These are phyloP conservation scores for Cossypha niveicapilla DNA, from an alignment of 2,797 vertebrate genomes.

Conservation along the genomic window DNA sequence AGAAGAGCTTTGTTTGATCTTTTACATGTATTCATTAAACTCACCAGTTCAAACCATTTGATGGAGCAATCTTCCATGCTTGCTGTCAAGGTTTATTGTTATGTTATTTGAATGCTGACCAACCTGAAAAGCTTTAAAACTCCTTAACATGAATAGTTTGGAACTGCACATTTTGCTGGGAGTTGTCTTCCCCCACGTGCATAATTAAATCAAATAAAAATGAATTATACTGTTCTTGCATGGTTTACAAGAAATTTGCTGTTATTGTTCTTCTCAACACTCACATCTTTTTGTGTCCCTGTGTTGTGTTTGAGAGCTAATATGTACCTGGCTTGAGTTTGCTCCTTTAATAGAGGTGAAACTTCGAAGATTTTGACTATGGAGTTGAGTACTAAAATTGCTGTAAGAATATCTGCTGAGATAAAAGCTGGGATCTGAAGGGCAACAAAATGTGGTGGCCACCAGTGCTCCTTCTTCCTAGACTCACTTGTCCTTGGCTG, in stretches of 20 bases:
- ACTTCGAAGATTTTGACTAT: background rate
- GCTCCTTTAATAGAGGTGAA: background rate
- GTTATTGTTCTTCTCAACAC: background rate
- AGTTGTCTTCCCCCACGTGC: background rate
- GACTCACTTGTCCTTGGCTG: background rate
- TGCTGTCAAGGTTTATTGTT: background rate
- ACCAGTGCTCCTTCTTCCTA: background rate
- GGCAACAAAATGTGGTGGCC: background rate
- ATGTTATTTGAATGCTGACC: slow-evolving; percentile 1
- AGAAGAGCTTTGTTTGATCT: background rate
- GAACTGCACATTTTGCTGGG: background rate
- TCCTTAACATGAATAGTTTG: background rate
- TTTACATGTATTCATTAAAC: background rate
- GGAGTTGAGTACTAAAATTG: background rate
- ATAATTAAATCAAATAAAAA: background rate
- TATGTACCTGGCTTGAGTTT: background rate
- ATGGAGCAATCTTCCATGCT: background rate
- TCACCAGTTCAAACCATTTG: background rate
- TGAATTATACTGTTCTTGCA: background rate
- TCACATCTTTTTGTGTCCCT: background rate
- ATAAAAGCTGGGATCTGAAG: background rate
- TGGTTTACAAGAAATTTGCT: background rate
- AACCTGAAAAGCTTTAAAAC: slow-evolving; percentile 19
- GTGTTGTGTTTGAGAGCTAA: background rate
- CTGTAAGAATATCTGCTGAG: background rate